These are phyloP conservation scores for Nothobranchius kuhntae DNA, from an alignment of 2,113 vertebrate genomes.

Conservation along the genomic window DNA sequence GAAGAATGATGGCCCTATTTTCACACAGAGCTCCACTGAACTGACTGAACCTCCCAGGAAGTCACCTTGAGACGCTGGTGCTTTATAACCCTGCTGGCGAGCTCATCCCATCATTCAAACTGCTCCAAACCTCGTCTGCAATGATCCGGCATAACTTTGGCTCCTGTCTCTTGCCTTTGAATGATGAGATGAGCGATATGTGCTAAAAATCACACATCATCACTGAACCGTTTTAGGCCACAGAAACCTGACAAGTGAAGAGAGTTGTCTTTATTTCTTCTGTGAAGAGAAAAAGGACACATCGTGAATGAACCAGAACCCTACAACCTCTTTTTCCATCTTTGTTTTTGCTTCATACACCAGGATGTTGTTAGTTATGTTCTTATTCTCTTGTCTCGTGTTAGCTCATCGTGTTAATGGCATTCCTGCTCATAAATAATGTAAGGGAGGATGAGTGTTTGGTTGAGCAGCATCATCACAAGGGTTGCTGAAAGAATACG, in stretches of 20 bases:
- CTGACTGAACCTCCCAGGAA: slow-evolving; percentile 2
- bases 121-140: slow-evolving; percentile 10
- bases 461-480: slow-evolving; percentile 22
- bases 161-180: slow-evolving; percentile 1
- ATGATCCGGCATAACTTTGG: slow-evolving; percentile 9
- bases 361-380: slow-evolving; percentile 11
- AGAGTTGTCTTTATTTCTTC: no score
- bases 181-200: not conserved
- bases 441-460: slow-evolving; percentile 36
- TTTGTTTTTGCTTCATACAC: not conserved
- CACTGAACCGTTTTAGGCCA: not conserved
- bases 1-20: not conserved
- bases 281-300: no score
- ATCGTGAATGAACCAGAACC: no score
- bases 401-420: slow-evolving; percentile 15
- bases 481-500: slow-evolving; percentile 10
- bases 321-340: slow-evolving; percentile 16
- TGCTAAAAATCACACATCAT: slow-evolving; percentile 13
- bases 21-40: slow-evolving; percentile 2
- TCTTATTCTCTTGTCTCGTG: not conserved
- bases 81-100: slow-evolving; percentile 24
- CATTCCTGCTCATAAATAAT: slow-evolving; percentile 24
- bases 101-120: slow-evolving; percentile 16
- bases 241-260: no score
- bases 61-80: slow-evolving; percentile 40